Percentiles rank a stretch among this genome's conserved stretches.
Evolutionary conservation across 2,888 invertebrate genomes (phyloP).

Genomic region (Ptilodon capucinus): DNA sequence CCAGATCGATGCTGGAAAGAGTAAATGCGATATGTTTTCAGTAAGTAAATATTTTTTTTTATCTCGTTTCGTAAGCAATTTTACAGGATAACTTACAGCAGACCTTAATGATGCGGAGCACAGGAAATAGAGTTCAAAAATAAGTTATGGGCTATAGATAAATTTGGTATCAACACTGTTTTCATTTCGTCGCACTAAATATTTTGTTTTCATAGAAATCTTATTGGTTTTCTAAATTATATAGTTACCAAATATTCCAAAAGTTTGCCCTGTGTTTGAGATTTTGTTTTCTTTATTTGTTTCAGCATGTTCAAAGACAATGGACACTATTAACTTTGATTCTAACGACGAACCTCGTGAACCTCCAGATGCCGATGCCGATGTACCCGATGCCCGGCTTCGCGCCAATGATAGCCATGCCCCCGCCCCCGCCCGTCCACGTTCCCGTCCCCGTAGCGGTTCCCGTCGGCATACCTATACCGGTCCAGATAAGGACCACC

Average conservation of each 20-base stretch:
- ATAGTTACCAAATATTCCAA: too few species aligned
- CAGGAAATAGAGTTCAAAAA: too few species aligned
- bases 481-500: conserved; percentile 8
- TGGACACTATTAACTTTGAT: conserved; percentile 27
- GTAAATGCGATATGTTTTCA: conserved; percentile 37
- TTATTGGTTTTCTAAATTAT: too few species aligned
- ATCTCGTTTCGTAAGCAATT: too few species aligned
- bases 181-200: too few species aligned
- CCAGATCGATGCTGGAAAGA: conserved; percentile 20
- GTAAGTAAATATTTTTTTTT: conserved; percentile 35
- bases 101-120: too few species aligned
- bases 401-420: conserved; percentile 13
- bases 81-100: too few species aligned
- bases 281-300: conserved; percentile 6
- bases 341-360: conserved; percentile 15
- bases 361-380: conserved; percentile 30
- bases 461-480: conserved; percentile 12
- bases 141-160: too few species aligned
- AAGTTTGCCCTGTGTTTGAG: too few species aligned
- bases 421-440: conserved; percentile 17
- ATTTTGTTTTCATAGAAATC: too few species aligned
- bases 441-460: conserved; percentile 24
- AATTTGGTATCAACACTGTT: too few species aligned
- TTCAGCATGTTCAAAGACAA: conserved; percentile 28
- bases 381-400: conserved; percentile 1